Evolutionary conservation across 1,140 invertebrate genomes (phyloP).

Genomic region (Drosophila pruinosa): DNA sequence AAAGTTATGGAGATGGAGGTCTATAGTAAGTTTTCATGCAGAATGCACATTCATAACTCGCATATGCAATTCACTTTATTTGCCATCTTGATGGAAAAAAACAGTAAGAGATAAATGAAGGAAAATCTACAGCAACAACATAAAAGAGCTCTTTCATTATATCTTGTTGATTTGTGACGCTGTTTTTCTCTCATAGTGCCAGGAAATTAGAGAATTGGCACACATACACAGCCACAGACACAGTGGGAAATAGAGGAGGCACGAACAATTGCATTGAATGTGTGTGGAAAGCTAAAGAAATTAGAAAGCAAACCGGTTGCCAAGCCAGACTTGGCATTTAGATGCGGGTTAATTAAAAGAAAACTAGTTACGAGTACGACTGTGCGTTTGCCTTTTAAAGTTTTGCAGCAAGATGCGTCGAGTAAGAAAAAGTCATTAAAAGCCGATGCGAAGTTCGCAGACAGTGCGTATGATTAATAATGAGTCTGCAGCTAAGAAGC

Average conservation of each 20-base stretch:
- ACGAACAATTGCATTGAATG: constrained; percentile 23
- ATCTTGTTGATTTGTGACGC: constrained; percentile 56
- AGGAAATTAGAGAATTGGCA: constrained; percentile 63
- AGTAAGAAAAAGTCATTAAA: constrained; percentile 66
- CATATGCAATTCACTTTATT: constrained; percentile 40
- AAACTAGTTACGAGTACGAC: constrained; percentile 62
- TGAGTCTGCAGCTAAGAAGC: constrained; percentile 33
- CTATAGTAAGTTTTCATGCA: neutral
- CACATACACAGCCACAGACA: constrained; percentile 20
- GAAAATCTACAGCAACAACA: neutral
- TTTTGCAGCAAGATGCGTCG: constrained; percentile 15
- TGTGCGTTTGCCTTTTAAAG: constrained; percentile 43
- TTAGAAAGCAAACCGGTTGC: constrained; percentile 77
- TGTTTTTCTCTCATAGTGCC: constrained; percentile 42
- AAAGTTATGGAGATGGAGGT: neutral
- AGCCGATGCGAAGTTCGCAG: constrained; percentile 46
- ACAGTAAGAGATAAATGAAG: neutral
- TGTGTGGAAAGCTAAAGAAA: constrained; percentile 62
- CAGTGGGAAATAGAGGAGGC: neutral
- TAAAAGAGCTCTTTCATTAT: constrained; percentile 30
- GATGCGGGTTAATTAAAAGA: constrained; percentile 78
- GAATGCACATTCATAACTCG: constrained; percentile 1
- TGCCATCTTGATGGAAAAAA: constrained; percentile 21
- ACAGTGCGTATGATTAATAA: constrained; percentile 76
- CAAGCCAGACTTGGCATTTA: constrained; percentile 61